A percentile compares a stretch with the other conserved stretches of the same genome.
phyloP scores from a whole-genome alignment of 2,888 invertebrate species.

The Sminthurides aquaticus region DNA sequence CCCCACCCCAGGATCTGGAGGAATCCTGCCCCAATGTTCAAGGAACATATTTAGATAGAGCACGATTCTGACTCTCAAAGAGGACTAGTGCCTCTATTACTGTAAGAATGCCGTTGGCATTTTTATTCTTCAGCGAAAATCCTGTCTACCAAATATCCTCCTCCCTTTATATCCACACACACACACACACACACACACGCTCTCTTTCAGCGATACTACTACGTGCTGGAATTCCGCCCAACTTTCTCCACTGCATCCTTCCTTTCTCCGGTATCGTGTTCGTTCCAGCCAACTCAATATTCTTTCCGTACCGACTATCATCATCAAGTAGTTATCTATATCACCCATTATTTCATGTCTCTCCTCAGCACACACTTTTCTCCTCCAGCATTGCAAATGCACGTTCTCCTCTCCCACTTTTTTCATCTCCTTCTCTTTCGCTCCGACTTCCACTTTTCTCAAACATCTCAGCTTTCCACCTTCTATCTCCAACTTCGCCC shows the following conservation, averaged over 20 bases:
- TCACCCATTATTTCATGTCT: background rate
- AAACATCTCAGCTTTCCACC: no score
- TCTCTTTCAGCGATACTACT: constrained; percentile 21
- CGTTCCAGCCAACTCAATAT: background rate
- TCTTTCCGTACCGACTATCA: background rate
- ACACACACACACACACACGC: constrained; percentile 22
- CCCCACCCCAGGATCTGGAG: no score
- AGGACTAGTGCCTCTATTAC: background rate
- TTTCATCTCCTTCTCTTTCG: background rate
- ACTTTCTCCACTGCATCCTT: constrained; percentile 31
- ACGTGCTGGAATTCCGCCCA: constrained; percentile 35
- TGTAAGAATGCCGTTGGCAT: background rate
- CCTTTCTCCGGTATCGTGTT: constrained; percentile 22
- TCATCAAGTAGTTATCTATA: background rate
- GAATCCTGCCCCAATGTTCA: no score
- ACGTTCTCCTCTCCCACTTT: background rate
- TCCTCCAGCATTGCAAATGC: no score
- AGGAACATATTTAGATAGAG: background rate
- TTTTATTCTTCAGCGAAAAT: background rate
- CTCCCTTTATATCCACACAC: no score
- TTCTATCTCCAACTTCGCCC: no score
- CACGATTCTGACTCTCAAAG: background rate
- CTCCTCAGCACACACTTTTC: background rate
- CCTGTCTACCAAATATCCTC: background rate
- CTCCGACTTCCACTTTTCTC: no score